Evolutionary conservation across 2,888 invertebrate genomes (phyloP).

Genomic region (Fissipunctia ypsillon): DNA sequence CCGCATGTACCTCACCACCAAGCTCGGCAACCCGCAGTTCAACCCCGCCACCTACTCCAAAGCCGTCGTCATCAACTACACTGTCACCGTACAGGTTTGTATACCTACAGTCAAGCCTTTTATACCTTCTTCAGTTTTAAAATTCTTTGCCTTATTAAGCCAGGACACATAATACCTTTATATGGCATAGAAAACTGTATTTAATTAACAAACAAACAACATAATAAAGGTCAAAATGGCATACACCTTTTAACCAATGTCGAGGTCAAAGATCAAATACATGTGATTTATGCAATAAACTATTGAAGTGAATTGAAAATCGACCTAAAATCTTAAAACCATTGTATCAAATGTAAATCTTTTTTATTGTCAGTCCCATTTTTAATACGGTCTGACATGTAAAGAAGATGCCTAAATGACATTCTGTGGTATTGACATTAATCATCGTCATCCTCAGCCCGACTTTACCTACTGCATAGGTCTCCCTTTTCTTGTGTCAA

Average conservation of each 20-base stretch:
- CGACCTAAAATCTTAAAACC: too few species aligned
- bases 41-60: conserved; percentile 96
- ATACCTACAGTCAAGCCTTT: not conserved
- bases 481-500: too few species aligned
- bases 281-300: too few species aligned
- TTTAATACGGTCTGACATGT: too few species aligned
- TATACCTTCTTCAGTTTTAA: not conserved
- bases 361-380: too few species aligned
- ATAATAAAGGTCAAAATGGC: not conserved
- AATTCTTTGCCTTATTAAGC: not conserved
- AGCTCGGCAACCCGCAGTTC: conserved; percentile 96
- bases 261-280: not conserved
- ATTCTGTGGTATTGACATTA: too few species aligned
- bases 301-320: too few species aligned
- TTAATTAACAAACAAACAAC: not conserved
- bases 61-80: conserved; percentile 97
- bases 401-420: too few species aligned
- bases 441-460: too few species aligned
- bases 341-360: too few species aligned
- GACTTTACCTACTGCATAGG: too few species aligned
- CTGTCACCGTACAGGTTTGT: conserved; percentile 94
- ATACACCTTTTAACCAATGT: not conserved
- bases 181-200: not conserved
- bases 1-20: conserved; percentile 97
- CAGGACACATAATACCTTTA: not conserved